Evolutionary conservation across 2,113 vertebrate species (phyloP).

Genomic region (Dasypus novemcinctus): DNA sequence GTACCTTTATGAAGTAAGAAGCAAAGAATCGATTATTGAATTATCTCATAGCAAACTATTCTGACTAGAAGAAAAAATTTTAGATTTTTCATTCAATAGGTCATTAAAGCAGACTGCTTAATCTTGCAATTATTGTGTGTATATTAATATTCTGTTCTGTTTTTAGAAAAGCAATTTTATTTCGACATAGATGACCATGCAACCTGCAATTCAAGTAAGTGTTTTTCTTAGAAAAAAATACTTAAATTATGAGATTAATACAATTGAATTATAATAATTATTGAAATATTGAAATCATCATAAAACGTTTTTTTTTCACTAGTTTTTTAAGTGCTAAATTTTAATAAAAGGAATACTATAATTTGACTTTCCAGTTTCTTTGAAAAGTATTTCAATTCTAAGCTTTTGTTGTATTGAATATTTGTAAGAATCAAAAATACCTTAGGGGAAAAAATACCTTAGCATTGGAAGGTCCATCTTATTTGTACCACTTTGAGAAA

Average conservation of each 20-base stretch:
- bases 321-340: conserved; percentile 29
- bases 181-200: conserved; percentile 79
- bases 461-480: neutral
- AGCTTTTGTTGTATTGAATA: conserved; percentile 1
- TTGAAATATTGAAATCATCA: neutral
- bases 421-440: conserved; percentile 39
- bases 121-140: neutral
- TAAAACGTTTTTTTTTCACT: neutral
- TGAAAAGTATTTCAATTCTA: conserved; percentile 36
- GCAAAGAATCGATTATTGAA: neutral
- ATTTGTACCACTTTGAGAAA: neutral
- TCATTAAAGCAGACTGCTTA: neutral
- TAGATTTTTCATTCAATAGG: neutral
- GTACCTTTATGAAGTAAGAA: conserved; percentile 7
- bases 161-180: conserved; percentile 66
- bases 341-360: neutral
- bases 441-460: neutral
- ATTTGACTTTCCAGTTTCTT: conserved; percentile 40
- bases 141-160: conserved; percentile 64
- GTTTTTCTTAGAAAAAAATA: neutral
- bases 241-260: conserved; percentile 1
- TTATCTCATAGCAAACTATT: neutral
- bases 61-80: neutral
- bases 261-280: conserved; percentile 29
- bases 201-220: conserved; percentile 85